Base-by-base conservation (phyloP, 2,113 vertebrate species). In the Perognathus longimembris region DNA sequence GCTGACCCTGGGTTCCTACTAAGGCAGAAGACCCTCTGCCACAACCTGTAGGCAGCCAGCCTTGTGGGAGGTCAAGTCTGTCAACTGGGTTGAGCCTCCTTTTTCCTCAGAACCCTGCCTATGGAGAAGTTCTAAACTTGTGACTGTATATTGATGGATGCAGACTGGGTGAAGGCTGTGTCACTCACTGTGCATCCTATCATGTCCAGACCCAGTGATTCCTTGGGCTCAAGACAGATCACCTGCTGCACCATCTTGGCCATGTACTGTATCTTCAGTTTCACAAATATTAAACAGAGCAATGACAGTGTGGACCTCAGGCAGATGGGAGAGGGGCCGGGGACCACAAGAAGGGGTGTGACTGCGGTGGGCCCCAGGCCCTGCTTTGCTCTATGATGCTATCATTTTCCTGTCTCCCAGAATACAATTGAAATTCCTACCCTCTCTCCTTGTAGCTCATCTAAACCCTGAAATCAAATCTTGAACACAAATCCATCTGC, bases 201-300 rank as follows among this genome's bases (percentile, higher is more conserved):
- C 18, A 34, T 0, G 1, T 14, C 5, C 0, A 4, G 61, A n/a
- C 34, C 54, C 14, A 12, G 18, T 6, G 57, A 21, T 5, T 54
- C 50, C 42, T 77, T 36, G 45, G 64, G 63, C 74, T 26, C 3
- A 0, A 11, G 66, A 69, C 38, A 6, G 73, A 54, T 22, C 17
- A 17, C 34, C 30, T 74, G 59, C 45, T 79, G 40, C 59, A 66
- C 26, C 28, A 40, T 34, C 36, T 61, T 1, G 24, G 69, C 17
- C 24, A 22, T 82, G 71, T 64, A 57, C 45, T 28, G 17, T 80
- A 21, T 66, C 42, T 73, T 80, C n/a, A 8, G 38, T 50, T 17
- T 66, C 50, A 34, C 67, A 20, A 7, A 0, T 50, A 2, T 11
- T 22, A 88, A 59, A 26, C 9, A 12, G 26, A 30, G 36, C 36